phyloP scores from a whole-genome alignment of 2,113 vertebrate genomes.

The Tetrax tetrax region DNA sequence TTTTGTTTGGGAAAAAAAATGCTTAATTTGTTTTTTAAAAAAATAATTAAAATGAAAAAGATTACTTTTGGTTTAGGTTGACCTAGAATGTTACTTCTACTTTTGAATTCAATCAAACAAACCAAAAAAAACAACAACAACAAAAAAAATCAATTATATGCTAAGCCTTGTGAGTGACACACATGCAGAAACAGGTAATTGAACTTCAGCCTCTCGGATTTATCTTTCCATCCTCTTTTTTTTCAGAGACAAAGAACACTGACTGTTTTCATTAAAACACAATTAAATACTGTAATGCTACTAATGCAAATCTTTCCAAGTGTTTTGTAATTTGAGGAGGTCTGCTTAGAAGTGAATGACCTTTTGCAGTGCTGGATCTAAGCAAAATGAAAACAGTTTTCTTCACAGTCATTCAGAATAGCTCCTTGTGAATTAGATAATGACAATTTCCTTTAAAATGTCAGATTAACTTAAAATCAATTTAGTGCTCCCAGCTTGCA shows the following conservation, averaged over 20 bases:
- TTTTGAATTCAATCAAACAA: constrained; percentile 17
- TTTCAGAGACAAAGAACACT: not conserved
- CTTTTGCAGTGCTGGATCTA: constrained; percentile 4
- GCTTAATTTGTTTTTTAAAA: not conserved
- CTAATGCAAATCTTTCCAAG: constrained; percentile 1
- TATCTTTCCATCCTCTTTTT: not conserved
- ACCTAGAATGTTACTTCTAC: not conserved
- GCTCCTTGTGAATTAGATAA: constrained; percentile 44
- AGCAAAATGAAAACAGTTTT: constrained; percentile 41
- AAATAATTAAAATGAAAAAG: not conserved
- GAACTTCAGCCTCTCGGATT: not conserved
- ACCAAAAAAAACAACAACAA: not conserved
- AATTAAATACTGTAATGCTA: not conserved
- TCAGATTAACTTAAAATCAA: constrained; percentile 64
- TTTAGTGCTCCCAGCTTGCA: constrained; percentile 3
- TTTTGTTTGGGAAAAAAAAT: not conserved
- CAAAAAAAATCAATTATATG: not conserved
- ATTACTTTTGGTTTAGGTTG: not conserved
- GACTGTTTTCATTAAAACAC: constrained; percentile 6
- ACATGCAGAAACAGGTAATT: not conserved
- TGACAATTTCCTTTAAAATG: constrained; percentile 63
- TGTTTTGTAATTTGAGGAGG: not conserved
- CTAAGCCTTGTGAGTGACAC: not conserved
- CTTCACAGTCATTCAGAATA: not conserved
- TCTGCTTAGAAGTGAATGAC: constrained; percentile 6